phyloP scores from a whole-genome alignment of 2,888 invertebrate species.

The Phaedon cochleariae region DNA sequence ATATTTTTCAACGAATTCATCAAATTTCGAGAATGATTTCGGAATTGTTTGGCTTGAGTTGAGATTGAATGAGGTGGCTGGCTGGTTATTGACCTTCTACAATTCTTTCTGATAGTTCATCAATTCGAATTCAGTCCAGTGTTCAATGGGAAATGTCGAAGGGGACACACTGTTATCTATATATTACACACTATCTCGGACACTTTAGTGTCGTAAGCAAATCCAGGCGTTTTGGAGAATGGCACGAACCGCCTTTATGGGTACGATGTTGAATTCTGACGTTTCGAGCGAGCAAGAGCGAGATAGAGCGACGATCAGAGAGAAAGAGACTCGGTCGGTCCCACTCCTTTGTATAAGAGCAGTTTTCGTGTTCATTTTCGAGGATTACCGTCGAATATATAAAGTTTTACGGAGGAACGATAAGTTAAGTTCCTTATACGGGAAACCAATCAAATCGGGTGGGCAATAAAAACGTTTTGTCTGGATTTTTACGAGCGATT shows the following conservation, averaged over 20 bases:
- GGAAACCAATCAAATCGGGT: neutral
- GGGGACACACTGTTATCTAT: neutral
- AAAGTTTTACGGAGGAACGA: neutral
- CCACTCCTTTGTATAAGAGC: constrained; percentile 18
- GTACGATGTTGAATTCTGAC: constrained; percentile 33
- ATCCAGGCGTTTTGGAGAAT: constrained; percentile 31
- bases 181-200: constrained; percentile 10
- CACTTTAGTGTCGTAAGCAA: constrained; percentile 24
- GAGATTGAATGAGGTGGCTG: no score
- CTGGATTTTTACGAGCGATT: neutral
- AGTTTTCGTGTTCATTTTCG: constrained; percentile 17
- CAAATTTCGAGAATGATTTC: no score
- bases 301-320: constrained; percentile 26
- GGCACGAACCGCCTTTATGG: constrained; percentile 37
- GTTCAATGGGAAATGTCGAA: neutral
- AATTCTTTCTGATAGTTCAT: no score
- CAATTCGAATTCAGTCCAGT: no score
- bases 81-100: no score
- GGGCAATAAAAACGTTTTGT: neutral
- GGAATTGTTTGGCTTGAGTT: no score
- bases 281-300: constrained; percentile 8
- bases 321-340: constrained; percentile 12
- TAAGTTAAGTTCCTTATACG: no score
- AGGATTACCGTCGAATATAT: constrained; percentile 16
- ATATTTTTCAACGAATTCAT: neutral